Evolutionary conservation across 2,888 invertebrate genomes (phyloP).

Genomic region (Lasiommata megera): DNA sequence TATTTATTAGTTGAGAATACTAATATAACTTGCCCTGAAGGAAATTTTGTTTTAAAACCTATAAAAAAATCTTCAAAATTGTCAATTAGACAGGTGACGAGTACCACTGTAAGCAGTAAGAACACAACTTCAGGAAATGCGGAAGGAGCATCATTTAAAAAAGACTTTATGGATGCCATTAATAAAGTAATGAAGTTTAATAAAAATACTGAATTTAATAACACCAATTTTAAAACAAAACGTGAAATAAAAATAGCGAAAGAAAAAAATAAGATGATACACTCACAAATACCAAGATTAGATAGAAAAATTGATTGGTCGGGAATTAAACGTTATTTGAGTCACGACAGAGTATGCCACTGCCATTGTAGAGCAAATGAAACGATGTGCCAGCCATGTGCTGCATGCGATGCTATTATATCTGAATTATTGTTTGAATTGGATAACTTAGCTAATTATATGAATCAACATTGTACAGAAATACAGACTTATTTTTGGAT

Average conservation of each 20-base stretch:
- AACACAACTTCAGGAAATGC: constrained; percentile 9
- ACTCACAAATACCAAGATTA: no score
- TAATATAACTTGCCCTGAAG: constrained; percentile 35
- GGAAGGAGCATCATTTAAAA: constrained; percentile 46
- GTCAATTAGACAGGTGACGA: constrained; percentile 20
- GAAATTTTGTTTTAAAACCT: constrained; percentile 47
- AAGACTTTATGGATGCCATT: constrained; percentile 51
- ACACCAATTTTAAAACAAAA: constrained; percentile 22
- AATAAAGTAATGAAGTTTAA: constrained; percentile 49
- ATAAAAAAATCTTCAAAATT: constrained; percentile 38
- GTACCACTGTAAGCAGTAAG: neutral
- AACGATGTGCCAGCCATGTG: constrained; percentile 61
- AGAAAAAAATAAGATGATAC: neutral
- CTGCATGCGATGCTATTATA: constrained; percentile 61
- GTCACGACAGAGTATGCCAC: constrained; percentile 53
- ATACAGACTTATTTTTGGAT: constrained; percentile 66
- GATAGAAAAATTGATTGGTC: constrained; percentile 48
- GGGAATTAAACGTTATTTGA: constrained; percentile 49
- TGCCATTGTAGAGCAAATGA: constrained; percentile 56
- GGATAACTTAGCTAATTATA: constrained; percentile 56
- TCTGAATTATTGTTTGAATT: constrained; percentile 62
- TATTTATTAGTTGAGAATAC: constrained; percentile 52
- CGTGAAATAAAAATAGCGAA: neutral
- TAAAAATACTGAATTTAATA: constrained; percentile 35
- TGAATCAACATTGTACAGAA: constrained; percentile 65